Conservation (phyloP, 2,888 invertebrate genomes). For the Bunonema sp. region DNA sequence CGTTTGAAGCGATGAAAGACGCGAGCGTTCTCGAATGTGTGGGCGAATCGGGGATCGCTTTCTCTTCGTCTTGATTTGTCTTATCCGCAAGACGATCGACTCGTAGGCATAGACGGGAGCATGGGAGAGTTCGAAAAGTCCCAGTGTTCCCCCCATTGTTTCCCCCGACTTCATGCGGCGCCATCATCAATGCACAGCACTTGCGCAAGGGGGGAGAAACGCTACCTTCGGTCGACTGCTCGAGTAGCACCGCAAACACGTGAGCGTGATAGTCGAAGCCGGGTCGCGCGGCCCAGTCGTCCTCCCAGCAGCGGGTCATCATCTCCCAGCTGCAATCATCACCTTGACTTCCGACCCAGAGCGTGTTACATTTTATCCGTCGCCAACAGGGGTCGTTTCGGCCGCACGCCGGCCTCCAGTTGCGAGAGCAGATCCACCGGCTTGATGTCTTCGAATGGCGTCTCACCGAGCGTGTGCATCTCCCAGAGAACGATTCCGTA, state of each 20-base stretch:
- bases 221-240: conserved; percentile 15
- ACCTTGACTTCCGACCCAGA: background rate
- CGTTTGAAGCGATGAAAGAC: too few species aligned
- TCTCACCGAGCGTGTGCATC: conserved; percentile 34
- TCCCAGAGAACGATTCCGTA: conserved; percentile 33
- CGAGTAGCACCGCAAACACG: conserved; percentile 25
- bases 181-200: too few species aligned
- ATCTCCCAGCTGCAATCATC: conserved; percentile 17
- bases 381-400: conserved; percentile 21
- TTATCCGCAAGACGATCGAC: too few species aligned
- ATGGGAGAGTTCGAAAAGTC: too few species aligned
- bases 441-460: conserved; percentile 27
- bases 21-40: too few species aligned
- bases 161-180: too few species aligned
- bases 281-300: conserved; percentile 24
- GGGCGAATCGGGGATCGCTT: too few species aligned
- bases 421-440: conserved; percentile 21
- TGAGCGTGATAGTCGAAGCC: conserved; percentile 24
- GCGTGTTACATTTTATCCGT: conserved; percentile 23
- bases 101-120: too few species aligned
- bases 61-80: too few species aligned
- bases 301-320: conserved; percentile 33
- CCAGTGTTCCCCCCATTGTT: too few species aligned
- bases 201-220: too few species aligned
- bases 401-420: conserved; percentile 23